These are phyloP conservation scores for Hyperoplus lanceolatus DNA, from an alignment of 2,797 vertebrate species.

Conservation along the genomic window DNA sequence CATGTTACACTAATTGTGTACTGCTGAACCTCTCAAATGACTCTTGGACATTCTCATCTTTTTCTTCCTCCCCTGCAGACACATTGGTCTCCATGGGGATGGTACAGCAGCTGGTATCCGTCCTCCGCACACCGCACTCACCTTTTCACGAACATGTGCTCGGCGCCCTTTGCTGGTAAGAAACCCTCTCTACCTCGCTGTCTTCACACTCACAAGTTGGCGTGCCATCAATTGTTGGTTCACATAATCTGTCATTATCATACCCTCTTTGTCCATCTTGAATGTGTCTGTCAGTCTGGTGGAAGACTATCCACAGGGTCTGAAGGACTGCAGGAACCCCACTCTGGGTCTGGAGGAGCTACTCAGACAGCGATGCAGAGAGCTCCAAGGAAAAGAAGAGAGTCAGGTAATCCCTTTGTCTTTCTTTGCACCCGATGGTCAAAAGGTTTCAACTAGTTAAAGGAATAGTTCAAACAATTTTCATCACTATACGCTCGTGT, in stretches of 20 bases:
- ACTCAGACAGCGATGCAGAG: conserved; percentile 83
- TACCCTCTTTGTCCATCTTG: background rate
- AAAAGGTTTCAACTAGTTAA: background rate
- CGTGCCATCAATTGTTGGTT: background rate
- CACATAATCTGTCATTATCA: background rate
- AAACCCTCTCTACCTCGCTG: background rate
- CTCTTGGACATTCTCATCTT: background rate
- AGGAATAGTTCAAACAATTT: no score
- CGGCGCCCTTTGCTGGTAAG: conserved; percentile 92
- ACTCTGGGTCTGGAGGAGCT: conserved; percentile 89
- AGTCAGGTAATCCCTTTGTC: conserved; percentile 83
- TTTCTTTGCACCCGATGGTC: background rate
- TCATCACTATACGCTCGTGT: no score
- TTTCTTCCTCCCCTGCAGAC: conserved; percentile 71
- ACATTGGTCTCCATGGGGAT: conserved; percentile 92
- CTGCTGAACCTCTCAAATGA: background rate
- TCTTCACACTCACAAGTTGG: background rate
- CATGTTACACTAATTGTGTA: no score
- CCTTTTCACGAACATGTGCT: conserved; percentile 92
- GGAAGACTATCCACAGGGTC: conserved; percentile 85
- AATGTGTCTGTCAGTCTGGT: conserved; percentile 84
- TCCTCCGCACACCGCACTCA: conserved; percentile 88
- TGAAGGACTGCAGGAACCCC: conserved; percentile 84
- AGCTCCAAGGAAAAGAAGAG: conserved; percentile 88
- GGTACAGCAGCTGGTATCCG: conserved; percentile 92